Conservation (phyloP, 2,888 invertebrate genomes). For the Dione vanillae region DNA sequence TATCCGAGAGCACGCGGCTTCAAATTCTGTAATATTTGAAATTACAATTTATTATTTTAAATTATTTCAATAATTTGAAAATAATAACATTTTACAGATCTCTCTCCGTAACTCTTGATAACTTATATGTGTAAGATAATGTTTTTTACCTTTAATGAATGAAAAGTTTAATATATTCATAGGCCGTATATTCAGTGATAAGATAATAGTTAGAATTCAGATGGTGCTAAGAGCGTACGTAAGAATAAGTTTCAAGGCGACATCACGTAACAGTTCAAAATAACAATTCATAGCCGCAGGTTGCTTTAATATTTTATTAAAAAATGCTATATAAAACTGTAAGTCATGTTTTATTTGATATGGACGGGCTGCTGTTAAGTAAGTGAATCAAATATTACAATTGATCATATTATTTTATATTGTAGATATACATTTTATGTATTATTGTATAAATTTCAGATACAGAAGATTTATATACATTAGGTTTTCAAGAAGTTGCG, state of each 20-base stretch:
- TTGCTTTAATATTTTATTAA: neutral
- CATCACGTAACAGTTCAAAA: conserved; percentile 11
- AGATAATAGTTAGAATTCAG: conserved; percentile 38
- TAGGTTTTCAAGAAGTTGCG: conserved; percentile 88
- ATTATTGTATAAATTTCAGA: conserved; percentile 81
- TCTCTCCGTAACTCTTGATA: neutral
- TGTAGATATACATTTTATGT: neutral
- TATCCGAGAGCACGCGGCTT: neutral
- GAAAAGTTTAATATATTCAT: conserved; percentile 7
- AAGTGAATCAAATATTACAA: conserved; percentile 52
- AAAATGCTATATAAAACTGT: conserved; percentile 69
- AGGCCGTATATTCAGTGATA: conserved; percentile 35
- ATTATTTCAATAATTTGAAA: too few relatives aligned
- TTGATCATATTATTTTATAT: neutral
- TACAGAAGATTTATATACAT: conserved; percentile 91
- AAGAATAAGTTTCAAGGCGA: conserved; percentile 30
- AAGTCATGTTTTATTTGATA: conserved; percentile 79
- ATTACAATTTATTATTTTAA: neutral
- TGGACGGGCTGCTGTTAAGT: conserved; percentile 77
- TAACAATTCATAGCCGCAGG: neutral
- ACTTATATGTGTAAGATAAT: neutral
- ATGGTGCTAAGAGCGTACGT: conserved; percentile 23
- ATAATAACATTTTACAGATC: too few relatives aligned
- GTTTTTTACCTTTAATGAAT: neutral
- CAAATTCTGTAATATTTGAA: neutral